Base-by-base conservation (phyloP, 2,797 vertebrate genomes). In the Chromis chromis region DNA sequence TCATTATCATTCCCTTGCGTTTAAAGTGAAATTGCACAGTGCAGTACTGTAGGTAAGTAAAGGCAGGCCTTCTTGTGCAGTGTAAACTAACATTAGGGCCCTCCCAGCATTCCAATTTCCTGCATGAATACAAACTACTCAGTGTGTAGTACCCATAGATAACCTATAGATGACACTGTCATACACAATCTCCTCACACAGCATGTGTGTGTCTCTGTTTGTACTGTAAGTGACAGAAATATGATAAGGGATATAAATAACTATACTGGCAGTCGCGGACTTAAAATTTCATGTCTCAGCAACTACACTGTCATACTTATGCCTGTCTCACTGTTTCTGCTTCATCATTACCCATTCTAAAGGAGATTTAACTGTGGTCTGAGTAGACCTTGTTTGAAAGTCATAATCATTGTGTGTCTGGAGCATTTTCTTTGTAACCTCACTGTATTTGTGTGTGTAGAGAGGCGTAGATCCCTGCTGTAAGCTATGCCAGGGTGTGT, bases 161-260 rank as follows among this genome's bases (percentile, higher is more conserved):
- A 40, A 54, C 88, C 86, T 67, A 74, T 9, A 72, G 90, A 69
- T 74, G 86, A 24, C 86, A 83, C 83, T 85, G 59, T 71, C 70
- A 67, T 4, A 78, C 77, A 74, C 57, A 42, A 25, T 75, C 64
- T 71, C 63, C 64, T 49, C 0, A 0, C 4, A 39, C 17, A 48
- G 4, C 27, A 5, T 57, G 40, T 60, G 22, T 59, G 19, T 28
- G 10, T 66, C 24, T 59, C 6, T 55, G 6, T 71, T 31, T 57
- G 22, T 39, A 48, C 21, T 61, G 24, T 25, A 36, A 48, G 52
- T 31, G 72, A 58, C 54, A 78, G 56, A 61, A 48, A 79, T 12
- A 14, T 65, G 49, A 79, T 28, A 65, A 9, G 60, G 31, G 49
- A 62, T 63, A 53, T 81, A 71, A 81, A 85, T 77, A 83, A 60